Conservation (phyloP, 2,797 vertebrate species). For the Sebastes hopkinsi region DNA sequence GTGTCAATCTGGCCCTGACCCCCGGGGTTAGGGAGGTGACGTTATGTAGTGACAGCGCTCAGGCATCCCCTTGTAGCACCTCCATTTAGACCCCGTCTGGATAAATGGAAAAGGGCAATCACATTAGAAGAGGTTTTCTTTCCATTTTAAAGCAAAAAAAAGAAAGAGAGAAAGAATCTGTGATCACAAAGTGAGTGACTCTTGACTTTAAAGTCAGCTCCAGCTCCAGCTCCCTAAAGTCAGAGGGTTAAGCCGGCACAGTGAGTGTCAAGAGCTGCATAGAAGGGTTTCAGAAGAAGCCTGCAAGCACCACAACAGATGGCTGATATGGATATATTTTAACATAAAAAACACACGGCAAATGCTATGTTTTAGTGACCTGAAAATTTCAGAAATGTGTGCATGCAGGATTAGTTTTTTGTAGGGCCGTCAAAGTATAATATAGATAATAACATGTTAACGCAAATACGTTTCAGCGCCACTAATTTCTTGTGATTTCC, state of each 20-base stretch:
- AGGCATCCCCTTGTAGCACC: constrained; percentile 78
- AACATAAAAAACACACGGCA: background rate
- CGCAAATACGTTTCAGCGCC: too few species aligned
- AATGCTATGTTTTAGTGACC: background rate
- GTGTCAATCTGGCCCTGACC: constrained; percentile 89
- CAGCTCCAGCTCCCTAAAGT: constrained; percentile 36
- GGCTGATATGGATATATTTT: background rate
- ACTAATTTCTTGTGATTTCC: too few species aligned
- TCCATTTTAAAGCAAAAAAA: constrained; percentile 67
- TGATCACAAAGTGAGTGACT: constrained; percentile 61
- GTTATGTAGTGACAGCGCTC: constrained; percentile 84
- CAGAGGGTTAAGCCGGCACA: constrained; percentile 64
- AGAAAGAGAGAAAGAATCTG: constrained; percentile 32
- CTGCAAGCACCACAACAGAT: constrained; percentile 13
- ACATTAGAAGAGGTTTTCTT: constrained; percentile 78
- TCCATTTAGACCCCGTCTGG: constrained; percentile 65
- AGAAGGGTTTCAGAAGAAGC: background rate
- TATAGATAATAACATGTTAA: too few species aligned
- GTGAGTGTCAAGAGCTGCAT: constrained; percentile 42
- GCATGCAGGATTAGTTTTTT: background rate
- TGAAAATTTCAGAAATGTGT: background rate
- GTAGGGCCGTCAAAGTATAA: too few species aligned
- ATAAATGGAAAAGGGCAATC: constrained; percentile 85
- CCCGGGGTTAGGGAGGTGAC: constrained; percentile 84
- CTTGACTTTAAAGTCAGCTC: constrained; percentile 73